phyloP scores from a whole-genome alignment of 1,140 invertebrate genomes.

The Lineus longissimus region DNA sequence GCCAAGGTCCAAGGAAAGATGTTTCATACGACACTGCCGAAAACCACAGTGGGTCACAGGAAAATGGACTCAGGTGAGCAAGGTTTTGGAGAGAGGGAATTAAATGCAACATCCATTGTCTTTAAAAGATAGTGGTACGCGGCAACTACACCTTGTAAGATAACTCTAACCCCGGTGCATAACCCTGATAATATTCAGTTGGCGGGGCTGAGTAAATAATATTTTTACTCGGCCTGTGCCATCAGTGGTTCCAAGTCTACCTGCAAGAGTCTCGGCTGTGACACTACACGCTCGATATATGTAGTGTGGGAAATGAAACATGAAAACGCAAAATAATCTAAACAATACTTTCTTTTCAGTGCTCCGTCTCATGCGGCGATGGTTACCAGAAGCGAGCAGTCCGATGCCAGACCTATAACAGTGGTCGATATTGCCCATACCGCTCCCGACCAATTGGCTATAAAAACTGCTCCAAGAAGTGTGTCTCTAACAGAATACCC shows the following conservation, averaged over 20 bases:
- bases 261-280: not conserved
- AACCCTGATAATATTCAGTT: too few species aligned
- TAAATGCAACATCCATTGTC: too few species aligned
- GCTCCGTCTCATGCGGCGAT: constrained; percentile 67
- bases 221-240: not conserved
- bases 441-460: constrained; percentile 21
- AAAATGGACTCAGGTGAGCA: constrained; percentile 61
- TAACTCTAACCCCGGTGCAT: too few species aligned
- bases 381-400: constrained; percentile 64
- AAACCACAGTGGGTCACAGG: constrained; percentile 60
- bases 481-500: constrained; percentile 9
- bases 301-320: too few species aligned
- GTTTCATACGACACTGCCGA: constrained; percentile 60
- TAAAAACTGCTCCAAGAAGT: constrained; percentile 28
- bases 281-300: not conserved
- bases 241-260: not conserved
- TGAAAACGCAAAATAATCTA: too few species aligned
- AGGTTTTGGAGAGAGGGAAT: too few species aligned
- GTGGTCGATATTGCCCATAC: constrained; percentile 29
- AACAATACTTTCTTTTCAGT: constrained; percentile 61
- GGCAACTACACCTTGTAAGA: too few species aligned
- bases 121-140: too few species aligned
- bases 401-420: constrained; percentile 61
- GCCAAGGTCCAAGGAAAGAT: constrained; percentile 55
- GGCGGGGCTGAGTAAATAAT: too few species aligned